Conservation (phyloP, 2,797 vertebrate species). For the Lacerta agilis region DNA sequence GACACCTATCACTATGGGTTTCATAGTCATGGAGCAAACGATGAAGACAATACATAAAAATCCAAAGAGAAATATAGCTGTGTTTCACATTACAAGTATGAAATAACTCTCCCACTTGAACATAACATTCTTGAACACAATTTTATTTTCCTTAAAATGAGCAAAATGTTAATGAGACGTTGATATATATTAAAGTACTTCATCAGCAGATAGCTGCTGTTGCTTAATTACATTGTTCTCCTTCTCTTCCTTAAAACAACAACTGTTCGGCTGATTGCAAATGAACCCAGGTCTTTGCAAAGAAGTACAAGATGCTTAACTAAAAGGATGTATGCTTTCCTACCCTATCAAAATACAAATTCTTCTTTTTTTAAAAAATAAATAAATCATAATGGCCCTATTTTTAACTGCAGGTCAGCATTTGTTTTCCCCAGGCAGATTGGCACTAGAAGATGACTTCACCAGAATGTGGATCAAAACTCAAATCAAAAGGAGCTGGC, state of each 20-base stretch:
- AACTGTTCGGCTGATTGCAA: slow-evolving; percentile 20
- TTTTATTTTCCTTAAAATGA: no score
- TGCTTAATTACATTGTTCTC: not conserved
- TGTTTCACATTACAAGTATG: no score
- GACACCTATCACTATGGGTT: no score
- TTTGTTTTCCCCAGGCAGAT: slow-evolving; percentile 25
- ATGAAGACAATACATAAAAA: no score
- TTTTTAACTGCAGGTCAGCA: slow-evolving; percentile 7
- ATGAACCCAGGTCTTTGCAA: slow-evolving; percentile 10
- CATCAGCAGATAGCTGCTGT: not conserved
- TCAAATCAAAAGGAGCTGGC: slow-evolving; percentile 24
- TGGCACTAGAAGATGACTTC: slow-evolving; percentile 28
- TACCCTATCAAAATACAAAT: slow-evolving; percentile 18
- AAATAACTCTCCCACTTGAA: no score
- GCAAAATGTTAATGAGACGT: no score
- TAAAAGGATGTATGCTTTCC: not conserved
- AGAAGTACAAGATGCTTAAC: slow-evolving; percentile 15
- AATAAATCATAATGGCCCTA: slow-evolving; percentile 6
- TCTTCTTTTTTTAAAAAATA: slow-evolving; percentile 11
- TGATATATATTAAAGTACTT: no score
- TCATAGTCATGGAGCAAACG: no score
- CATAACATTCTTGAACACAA: no score
- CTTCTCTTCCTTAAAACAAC: not conserved
- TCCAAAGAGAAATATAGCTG: no score
- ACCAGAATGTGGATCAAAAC: not conserved